A percentile compares a stretch with the other conserved stretches of the same genome.
These are phyloP conservation scores for Choloepus didactylus DNA, from an alignment of 2,797 vertebrate species.

Conservation along the genomic window DNA sequence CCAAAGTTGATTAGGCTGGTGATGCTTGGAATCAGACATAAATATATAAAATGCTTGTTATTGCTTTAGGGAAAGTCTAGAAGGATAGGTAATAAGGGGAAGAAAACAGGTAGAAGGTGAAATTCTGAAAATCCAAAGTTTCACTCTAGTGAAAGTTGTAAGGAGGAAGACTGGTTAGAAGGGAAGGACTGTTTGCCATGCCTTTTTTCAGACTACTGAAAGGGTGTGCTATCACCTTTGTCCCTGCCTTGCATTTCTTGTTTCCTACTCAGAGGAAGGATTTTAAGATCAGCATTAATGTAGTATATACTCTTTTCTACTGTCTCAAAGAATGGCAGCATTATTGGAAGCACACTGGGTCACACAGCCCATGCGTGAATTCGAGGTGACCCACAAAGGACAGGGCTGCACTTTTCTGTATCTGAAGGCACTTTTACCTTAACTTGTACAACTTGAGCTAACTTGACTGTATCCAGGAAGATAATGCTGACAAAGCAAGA, in stretches of 20 bases:
- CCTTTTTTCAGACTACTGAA: background rate
- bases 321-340: background rate
- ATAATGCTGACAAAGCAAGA: background rate
- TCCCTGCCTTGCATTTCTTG: background rate
- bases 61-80: background rate
- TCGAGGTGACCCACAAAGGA: background rate
- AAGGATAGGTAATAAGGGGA: background rate
- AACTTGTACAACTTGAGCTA: background rate
- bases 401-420: background rate
- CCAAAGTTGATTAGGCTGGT: background rate
- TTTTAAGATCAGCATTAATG: background rate
- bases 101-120: background rate
- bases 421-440: conserved; percentile 13
- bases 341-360: conserved; percentile 14
- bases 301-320: background rate
- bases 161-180: background rate
- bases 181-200: background rate
- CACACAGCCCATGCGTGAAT: background rate
- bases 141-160: background rate
- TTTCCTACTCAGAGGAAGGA: background rate
- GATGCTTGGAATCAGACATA: background rate
- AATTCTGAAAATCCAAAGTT: conserved; percentile 39
- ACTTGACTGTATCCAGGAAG: background rate
- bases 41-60: background rate
- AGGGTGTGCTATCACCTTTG: background rate